Evolutionary conservation across 2,888 invertebrate genomes (phyloP), one percentile per base, ranked within the genome.

Genomic region (Xiphydria camelus): DNA sequence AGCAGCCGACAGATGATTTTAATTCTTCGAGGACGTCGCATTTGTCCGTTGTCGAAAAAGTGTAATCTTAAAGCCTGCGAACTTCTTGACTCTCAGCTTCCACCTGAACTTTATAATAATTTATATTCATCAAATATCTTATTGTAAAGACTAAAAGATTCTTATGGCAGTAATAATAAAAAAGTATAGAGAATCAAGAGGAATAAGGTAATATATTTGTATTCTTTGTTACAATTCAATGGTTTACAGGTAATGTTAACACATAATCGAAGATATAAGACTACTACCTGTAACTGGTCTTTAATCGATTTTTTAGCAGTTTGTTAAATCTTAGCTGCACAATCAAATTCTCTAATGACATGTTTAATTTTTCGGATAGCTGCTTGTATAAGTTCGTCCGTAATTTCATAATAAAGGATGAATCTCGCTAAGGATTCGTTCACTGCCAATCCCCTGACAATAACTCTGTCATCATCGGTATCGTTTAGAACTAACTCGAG

Each of bases 391-490:
- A 86, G 83, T 52, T 83, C 80, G 55, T 87, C 85, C 1, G 78
- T 78, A 32, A 92, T 82, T 66, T 90, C 87, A 57, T 83, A 81
- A 70, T 89, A 86, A 3, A 87, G 68, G 6, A 89, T 88, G 49
- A 91, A 77, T 35, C 93, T 79, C 1, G 87, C 77, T 15, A 81
- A 80, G 35, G 80, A 78, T 46, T 78, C 75, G 51, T 83, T 81
- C 55, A 87, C 78, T 3, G 82, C 79, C 35, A 83, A 76, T 22
- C 82, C 80, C 64, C 83, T 82, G 2, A 92, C 78, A 46, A 80
- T 77, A 2, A 79, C 73, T 50, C 78, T 74, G 1, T 79, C 79
- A n/a, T 80, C 71, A 53, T 82, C 70, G 61, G 82, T 42, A 64
- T 82, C 76, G 60, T 76, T 64, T 4, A 78, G 70, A 14, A 70